Evolutionary conservation across 1,140 invertebrate species (phyloP).

Genomic region (Procambarus virginalis): DNA sequence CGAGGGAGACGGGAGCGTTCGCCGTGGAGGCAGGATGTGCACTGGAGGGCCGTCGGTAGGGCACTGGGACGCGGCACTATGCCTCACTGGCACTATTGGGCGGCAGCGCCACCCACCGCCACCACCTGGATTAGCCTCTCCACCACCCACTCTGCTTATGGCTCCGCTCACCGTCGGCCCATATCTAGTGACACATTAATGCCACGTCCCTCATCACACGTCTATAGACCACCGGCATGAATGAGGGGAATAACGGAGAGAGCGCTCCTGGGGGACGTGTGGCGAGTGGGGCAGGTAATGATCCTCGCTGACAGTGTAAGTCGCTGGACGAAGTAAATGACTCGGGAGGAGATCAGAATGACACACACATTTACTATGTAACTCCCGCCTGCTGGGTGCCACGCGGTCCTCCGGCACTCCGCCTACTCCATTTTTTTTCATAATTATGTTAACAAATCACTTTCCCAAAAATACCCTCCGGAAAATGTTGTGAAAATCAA

Average conservation of each 20-base stretch:
- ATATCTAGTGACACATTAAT: slow-evolving; percentile 1
- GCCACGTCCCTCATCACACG: background rate
- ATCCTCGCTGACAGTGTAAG: background rate
- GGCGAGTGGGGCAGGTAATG: background rate
- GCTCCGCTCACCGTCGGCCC: background rate
- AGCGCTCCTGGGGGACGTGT: background rate
- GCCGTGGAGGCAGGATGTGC: slow-evolving; percentile 54
- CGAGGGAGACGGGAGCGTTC: slow-evolving; percentile 13
- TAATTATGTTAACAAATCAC: too few relatives aligned
- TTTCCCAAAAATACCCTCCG: too few relatives aligned
- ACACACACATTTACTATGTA: background rate
- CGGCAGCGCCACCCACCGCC: slow-evolving; percentile 1
- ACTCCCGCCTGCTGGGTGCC: background rate
- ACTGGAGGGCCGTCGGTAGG: slow-evolving; percentile 53
- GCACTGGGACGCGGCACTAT: slow-evolving; percentile 50
- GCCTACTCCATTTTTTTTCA: too few relatives aligned
- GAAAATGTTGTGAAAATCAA: too few relatives aligned
- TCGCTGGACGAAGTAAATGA: background rate
- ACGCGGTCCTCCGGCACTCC: background rate
- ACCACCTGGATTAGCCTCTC: background rate
- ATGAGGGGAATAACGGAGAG: background rate
- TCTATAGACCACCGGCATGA: background rate
- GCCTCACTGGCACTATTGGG: background rate
- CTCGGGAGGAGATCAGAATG: background rate
- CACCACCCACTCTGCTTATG: slow-evolving; percentile 4